Base-by-base conservation (phyloP, 2,888 invertebrate genomes). In the Mycalesis mineus region DNA sequence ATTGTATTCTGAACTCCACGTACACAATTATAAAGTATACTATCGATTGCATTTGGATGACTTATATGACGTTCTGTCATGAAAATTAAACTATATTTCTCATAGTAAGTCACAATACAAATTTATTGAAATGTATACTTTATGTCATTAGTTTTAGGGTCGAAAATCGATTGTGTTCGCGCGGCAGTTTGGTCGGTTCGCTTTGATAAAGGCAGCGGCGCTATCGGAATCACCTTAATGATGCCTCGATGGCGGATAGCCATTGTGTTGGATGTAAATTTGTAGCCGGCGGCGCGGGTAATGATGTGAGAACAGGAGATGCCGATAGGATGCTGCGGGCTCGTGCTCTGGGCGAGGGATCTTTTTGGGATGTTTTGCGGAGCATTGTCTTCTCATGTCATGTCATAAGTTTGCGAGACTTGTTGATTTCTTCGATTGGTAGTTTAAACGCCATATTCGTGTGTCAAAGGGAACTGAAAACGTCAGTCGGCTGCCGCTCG, bases 241-340 rank as follows among this genome's bases (percentile, higher is more conserved):
- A 89, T 89, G 88, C 88, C 88, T 88, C 88, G 89, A 89, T 88
- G 88, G 84, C 84, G 88, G 88, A 89, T 88, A 88, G 87, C 88
- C 88, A 89, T 89, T 88, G 89, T 89, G 88, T 84, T 85, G 88
- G 88, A 88, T 89, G 88, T 88, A 89, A 89, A 88, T 88, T 88
- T 89, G 89, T 89, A 88, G 88, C 88, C 88, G 88, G 88, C 88
- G 88, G 89, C 88, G 88, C 84, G 88, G 88, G 88, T 89, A 89
- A 89, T 89, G 89, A 89, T 89, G 89, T 89, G 89, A 89, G 89
- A 89, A 89, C 88, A 88, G 86, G 86, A 87, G 88, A 88, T 88
- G 84, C 83, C 79, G 67, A 66, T 63, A 68, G 31, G 47, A 15
- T 15, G 62, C 64, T 61, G 59, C 62, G 61, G 58, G 56, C 61